Conservation (phyloP, 2,797 vertebrate genomes). For the Benthosema pterotum region DNA sequence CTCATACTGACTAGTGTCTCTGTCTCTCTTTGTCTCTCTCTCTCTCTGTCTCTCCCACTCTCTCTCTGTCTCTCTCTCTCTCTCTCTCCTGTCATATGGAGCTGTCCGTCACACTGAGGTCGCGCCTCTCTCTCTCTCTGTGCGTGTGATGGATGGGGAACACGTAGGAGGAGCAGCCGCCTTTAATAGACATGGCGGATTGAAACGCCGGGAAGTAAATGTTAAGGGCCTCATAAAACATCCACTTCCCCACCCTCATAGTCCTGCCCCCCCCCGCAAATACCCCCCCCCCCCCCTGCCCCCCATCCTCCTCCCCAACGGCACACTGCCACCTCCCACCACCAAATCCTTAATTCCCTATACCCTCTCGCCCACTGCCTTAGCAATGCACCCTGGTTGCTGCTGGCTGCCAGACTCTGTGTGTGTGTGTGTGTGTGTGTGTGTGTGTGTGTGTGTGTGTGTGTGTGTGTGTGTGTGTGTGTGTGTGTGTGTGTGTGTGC, state of each 20-base stretch:
- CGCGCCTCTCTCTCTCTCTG: constrained; percentile 36
- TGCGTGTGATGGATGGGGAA: constrained; percentile 78
- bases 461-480: constrained; percentile 14
- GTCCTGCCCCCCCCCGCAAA: constrained; percentile 46
- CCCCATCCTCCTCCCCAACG: constrained; percentile 42
- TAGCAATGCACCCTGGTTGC: not conserved
- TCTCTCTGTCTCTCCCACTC: constrained; percentile 52
- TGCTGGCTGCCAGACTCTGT: not conserved
- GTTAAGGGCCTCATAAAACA: constrained; percentile 87
- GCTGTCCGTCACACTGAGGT: constrained; percentile 70
- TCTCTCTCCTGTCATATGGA: constrained; percentile 56
- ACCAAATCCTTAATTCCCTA: constrained; percentile 45
- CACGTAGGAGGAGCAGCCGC: constrained; percentile 77
- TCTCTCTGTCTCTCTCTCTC: constrained; percentile 54
- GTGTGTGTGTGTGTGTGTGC: not conserved
- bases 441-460: not conserved
- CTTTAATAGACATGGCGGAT: constrained; percentile 83
- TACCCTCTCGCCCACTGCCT: constrained; percentile 44
- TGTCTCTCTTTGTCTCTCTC: no score
- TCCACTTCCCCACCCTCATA: constrained; percentile 69
- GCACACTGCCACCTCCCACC: constrained; percentile 12
- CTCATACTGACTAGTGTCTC: constrained; percentile 39
- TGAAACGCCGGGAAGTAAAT: constrained; percentile 84
- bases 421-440: constrained; percentile 14
- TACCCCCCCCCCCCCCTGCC: constrained; percentile 21